These are phyloP conservation scores for Tetramorium alpestre DNA, from an alignment of 1,140 invertebrate genomes.

Conservation along the genomic window DNA sequence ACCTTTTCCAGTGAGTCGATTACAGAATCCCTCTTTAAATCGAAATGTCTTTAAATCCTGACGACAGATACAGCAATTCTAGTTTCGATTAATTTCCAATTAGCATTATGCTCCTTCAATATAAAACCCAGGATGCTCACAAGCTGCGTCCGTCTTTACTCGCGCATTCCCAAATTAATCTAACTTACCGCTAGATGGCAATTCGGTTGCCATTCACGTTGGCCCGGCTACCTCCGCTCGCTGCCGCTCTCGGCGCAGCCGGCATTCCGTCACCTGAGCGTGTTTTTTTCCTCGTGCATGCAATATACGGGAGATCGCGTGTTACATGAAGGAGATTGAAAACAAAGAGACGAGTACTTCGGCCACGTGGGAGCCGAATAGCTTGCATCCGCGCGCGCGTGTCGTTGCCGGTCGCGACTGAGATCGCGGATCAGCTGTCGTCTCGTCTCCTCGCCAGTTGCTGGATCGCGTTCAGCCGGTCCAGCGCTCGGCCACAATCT, in stretches of 20 bases:
- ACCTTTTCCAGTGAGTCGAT: neutral
- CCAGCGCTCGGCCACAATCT: neutral
- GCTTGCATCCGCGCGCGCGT: neutral
- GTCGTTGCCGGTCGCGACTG: neutral
- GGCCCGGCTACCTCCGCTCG: neutral
- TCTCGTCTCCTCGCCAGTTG: neutral
- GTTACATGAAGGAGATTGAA: constrained; percentile 31
- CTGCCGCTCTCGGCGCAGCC: neutral
- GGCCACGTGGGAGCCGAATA: neutral
- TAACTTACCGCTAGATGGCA: neutral
- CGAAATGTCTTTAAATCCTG: neutral
- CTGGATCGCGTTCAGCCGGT: neutral
- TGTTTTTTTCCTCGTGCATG: neutral
- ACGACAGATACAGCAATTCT: neutral
- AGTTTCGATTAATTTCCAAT: neutral
- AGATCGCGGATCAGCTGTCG: neutral
- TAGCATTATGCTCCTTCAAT: neutral
- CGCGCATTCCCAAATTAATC: neutral
- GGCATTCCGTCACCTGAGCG: neutral
- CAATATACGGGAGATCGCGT: neutral
- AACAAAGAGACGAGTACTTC: neutral
- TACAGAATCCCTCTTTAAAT: neutral
- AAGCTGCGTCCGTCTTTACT: neutral
- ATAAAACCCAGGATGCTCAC: neutral
- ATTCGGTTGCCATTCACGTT: neutral